Evolutionary conservation across 2,797 vertebrate genomes (phyloP).

Genomic region (Taenioides sp.): DNA sequence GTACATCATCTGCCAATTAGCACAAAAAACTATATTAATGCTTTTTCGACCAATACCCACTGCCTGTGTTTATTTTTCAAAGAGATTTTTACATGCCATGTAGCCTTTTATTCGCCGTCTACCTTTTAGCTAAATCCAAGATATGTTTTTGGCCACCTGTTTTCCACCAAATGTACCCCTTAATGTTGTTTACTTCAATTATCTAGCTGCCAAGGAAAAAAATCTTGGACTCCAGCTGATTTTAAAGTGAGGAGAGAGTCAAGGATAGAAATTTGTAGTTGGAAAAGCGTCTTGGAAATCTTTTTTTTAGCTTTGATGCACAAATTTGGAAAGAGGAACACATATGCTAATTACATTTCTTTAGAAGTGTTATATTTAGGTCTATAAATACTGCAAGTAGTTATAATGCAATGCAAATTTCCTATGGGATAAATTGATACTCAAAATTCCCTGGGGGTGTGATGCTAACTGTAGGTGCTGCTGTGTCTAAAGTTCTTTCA

Average conservation of each 20-base stretch:
- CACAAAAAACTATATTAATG: not conserved
- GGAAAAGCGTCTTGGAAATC: not conserved
- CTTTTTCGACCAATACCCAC: not conserved
- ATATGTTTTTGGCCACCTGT: not conserved
- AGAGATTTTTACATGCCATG: not conserved
- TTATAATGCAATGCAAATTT: too few species aligned
- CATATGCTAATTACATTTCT: too few species aligned
- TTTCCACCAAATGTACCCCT: not conserved
- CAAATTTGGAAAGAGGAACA: not conserved
- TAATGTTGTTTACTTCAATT: conserved; percentile 12
- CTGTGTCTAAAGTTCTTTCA: too few species aligned
- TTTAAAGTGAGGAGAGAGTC: conserved; percentile 4
- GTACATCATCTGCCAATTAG: not conserved
- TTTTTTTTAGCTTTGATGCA: not conserved
- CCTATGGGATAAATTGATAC: too few species aligned
- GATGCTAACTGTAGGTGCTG: too few species aligned
- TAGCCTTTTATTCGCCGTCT: not conserved
- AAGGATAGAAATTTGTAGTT: not conserved
- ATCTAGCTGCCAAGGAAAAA: not conserved
- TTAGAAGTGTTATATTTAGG: too few species aligned
- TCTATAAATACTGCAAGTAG: too few species aligned
- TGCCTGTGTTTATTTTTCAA: conserved; percentile 1
- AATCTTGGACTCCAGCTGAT: not conserved
- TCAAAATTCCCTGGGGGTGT: too few species aligned
- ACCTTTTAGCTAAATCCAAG: not conserved